Evolutionary conservation across 2,888 invertebrate genomes (phyloP).

Genomic region (Tenthredo distinguenda): DNA sequence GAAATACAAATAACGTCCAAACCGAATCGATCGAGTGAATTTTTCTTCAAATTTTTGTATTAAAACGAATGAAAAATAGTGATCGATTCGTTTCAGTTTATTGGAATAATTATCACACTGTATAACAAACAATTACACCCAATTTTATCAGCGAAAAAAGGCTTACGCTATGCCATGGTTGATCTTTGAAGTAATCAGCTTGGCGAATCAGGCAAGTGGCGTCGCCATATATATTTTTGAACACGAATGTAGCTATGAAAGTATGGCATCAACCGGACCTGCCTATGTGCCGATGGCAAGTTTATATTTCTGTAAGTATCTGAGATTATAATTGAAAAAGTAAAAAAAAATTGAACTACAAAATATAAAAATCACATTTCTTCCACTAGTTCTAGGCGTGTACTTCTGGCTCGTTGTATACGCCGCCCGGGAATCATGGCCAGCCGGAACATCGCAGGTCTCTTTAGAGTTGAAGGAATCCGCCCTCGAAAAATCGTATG

Average conservation of each 20-base stretch:
- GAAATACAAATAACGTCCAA: not conserved
- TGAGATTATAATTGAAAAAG: not conserved
- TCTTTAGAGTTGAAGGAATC: conserved; percentile 42
- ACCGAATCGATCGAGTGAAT: not conserved
- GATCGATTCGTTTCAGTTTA: not conserved
- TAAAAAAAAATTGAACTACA: not conserved
- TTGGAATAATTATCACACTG: not conserved
- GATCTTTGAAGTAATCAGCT: conserved; percentile 72
- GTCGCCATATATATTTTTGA: conserved; percentile 62
- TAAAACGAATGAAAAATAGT: not conserved
- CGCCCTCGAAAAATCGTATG: not conserved
- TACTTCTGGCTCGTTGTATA: conserved; percentile 74
- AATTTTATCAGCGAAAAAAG: conserved; percentile 69
- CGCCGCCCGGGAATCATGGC: conserved; percentile 69
- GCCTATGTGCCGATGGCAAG: conserved; percentile 70
- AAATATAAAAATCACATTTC: not conserved
- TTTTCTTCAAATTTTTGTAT: not conserved
- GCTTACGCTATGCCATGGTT: conserved; percentile 73
- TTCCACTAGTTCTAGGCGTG: conserved; percentile 63
- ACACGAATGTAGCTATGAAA: not conserved
- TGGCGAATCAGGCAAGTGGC: conserved; percentile 72
- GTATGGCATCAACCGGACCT: conserved; percentile 52
- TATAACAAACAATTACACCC: not conserved
- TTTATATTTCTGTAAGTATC: conserved; percentile 71
- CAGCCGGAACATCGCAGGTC: conserved; percentile 27